These are phyloP conservation scores for Haliaeetus leucogaster DNA, from an alignment of 2,113 vertebrate species.

Conservation along the genomic window DNA sequence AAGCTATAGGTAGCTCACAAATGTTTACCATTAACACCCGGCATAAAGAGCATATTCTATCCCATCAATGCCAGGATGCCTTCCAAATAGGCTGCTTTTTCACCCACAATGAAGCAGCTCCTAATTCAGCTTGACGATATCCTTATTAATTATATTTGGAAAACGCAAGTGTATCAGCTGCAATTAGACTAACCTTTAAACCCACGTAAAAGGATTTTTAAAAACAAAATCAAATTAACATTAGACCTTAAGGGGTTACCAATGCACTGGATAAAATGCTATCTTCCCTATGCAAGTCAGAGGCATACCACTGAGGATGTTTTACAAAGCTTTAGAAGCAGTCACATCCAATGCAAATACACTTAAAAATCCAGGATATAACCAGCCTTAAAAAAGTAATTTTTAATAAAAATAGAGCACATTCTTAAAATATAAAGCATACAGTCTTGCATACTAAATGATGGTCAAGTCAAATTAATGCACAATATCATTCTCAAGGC, in stretches of 20 bases:
- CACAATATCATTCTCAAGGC: background rate
- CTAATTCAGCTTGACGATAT: background rate
- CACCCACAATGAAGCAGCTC: background rate
- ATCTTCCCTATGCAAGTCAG: background rate
- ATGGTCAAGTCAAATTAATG: background rate
- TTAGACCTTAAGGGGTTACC: background rate
- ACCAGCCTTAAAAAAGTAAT: conserved; percentile 1
- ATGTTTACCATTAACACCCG: rapidly evolving
- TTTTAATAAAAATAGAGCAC: conserved; percentile 61
- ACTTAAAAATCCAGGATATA: background rate
- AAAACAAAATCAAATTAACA: too few relatives aligned
- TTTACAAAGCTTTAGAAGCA: background rate
- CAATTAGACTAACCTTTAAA: background rate
- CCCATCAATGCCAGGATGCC: background rate
- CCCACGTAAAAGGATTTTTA: rapidly evolving
- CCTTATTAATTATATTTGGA: background rate
- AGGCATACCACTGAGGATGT: background rate
- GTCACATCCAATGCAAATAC: background rate
- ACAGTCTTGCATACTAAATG: background rate
- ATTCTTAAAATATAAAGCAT: conserved; percentile 32
- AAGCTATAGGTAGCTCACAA: background rate
- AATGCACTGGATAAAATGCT: background rate
- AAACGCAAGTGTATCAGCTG: background rate
- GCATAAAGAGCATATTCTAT: background rate
- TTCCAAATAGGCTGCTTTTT: background rate